A percentile compares a stretch with the other conserved stretches of the same genome.
These are phyloP conservation scores for Phanerotoma sp. DNA, from an alignment of 2,888 invertebrate genomes.

Conservation along the genomic window DNA sequence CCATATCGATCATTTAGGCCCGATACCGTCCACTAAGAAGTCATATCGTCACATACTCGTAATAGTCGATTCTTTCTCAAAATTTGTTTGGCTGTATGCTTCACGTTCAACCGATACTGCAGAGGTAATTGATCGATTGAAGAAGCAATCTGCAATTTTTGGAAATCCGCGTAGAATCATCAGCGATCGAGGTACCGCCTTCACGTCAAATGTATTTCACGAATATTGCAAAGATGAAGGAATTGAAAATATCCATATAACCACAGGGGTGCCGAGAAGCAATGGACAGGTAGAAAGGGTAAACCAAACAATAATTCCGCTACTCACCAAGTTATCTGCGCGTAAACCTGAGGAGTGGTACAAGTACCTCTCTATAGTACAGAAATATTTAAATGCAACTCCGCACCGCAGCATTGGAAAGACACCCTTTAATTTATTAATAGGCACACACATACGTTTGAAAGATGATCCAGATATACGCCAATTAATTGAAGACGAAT, in stretches of 20 bases:
- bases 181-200: too few relatives aligned
- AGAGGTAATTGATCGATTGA: neutral
- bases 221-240: neutral
- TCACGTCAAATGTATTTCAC: neutral
- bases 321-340: neutral
- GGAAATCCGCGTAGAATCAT: too few relatives aligned
- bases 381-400: neutral
- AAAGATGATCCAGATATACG: neutral
- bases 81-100: neutral
- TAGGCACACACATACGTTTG: too few relatives aligned
- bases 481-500: neutral
- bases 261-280: neutral
- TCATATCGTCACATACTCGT: neutral
- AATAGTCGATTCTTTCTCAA: neutral
- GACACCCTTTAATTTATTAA: neutral
- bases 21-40: slow-evolving; percentile 26
- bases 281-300: too few relatives aligned
- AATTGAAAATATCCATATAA: neutral
- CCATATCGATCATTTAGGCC: slow-evolving; percentile 31
- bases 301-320: neutral
- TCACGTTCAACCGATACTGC: neutral
- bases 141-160: too few relatives aligned
- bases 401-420: neutral
- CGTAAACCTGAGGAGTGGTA: neutral
- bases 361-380: too few relatives aligned